Evolutionary conservation across 2,797 vertebrate genomes (phyloP).

Genomic region (Lepus oiostolus): DNA sequence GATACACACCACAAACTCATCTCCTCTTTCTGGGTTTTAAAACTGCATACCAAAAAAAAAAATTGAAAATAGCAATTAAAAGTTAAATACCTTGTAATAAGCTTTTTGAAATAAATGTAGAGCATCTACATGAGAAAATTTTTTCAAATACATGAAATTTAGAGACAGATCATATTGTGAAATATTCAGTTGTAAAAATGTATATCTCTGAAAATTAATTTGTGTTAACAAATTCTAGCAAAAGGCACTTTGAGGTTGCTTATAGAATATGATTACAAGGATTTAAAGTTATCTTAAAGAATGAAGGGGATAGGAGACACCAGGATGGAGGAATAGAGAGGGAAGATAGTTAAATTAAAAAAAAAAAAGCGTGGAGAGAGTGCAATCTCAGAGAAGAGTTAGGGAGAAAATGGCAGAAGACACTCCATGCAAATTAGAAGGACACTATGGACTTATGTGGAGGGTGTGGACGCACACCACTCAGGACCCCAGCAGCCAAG

Average conservation of each 20-base stretch:
- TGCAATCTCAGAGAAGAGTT: too few relatives aligned
- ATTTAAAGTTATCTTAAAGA: not conserved
- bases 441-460: too few relatives aligned
- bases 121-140: not conserved
- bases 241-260: not conserved
- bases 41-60: not conserved
- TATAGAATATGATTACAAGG: not conserved
- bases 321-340: too few relatives aligned
- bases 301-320: too few relatives aligned
- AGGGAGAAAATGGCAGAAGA: too few relatives aligned
- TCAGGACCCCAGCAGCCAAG: too few relatives aligned
- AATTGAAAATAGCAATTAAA: not conserved
- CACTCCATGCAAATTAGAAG: too few relatives aligned
- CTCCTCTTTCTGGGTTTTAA: not conserved
- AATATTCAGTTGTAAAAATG: not conserved
- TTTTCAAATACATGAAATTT: not conserved
- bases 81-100: conserved; percentile 2
- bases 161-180: not conserved
- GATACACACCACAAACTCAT: not conserved
- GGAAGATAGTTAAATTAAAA: too few relatives aligned
- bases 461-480: too few relatives aligned
- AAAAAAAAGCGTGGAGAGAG: too few relatives aligned
- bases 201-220: not conserved
- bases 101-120: not conserved
- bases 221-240: not conserved